These are phyloP conservation scores for Rhinolophus sinicus DNA, from an alignment of 2,113 vertebrate genomes.

Conservation along the genomic window DNA sequence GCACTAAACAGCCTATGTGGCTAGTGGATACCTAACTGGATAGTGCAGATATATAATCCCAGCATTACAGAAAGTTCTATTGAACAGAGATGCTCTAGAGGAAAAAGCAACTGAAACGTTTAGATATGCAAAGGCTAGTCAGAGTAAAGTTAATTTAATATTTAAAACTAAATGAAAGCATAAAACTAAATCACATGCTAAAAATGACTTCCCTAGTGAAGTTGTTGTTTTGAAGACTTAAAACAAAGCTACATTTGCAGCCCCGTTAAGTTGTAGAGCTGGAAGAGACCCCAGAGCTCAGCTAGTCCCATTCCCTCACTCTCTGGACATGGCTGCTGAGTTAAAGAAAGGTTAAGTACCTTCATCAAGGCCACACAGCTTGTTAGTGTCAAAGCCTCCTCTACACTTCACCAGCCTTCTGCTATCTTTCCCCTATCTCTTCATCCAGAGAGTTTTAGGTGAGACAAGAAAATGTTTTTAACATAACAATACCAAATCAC, in stretches of 20 bases:
- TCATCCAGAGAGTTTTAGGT: not conserved
- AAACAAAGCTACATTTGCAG: not conserved
- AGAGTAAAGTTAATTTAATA: not conserved
- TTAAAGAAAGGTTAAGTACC: not conserved
- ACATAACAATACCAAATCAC: constrained; percentile 27
- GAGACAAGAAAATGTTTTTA: constrained; percentile 5
- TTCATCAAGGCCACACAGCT: not conserved
- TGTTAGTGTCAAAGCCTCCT: not conserved
- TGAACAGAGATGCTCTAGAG: not conserved
- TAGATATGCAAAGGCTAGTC: not conserved
- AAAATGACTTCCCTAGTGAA: not conserved
- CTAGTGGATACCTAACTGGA: not conserved
- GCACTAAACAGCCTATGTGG: not conserved
- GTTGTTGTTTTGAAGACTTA: not conserved
- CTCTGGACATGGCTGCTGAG: not conserved
- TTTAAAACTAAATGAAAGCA: constrained; percentile 28
- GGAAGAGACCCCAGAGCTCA: not conserved
- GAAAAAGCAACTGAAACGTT: not conserved
- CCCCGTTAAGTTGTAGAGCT: not conserved
- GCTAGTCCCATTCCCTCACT: not conserved
- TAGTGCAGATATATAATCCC: not conserved
- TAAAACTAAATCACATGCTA: constrained; percentile 22
- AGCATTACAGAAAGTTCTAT: not conserved
- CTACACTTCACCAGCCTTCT: not conserved
- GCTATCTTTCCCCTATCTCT: not conserved